phyloP scores from a whole-genome alignment of 2,888 invertebrate species.

The Dryobota labecula region DNA sequence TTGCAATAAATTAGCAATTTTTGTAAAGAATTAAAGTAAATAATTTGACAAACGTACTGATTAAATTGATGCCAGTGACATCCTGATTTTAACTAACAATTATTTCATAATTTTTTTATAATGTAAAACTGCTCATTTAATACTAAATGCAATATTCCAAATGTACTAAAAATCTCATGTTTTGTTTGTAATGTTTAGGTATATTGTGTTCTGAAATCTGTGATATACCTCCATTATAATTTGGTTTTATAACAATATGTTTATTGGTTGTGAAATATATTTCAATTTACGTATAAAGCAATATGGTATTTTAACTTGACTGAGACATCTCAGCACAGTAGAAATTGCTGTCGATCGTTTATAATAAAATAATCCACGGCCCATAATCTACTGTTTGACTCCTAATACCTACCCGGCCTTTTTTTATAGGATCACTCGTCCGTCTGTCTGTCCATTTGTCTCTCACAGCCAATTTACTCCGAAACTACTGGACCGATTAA shows the following conservation, averaged over 20 bases:
- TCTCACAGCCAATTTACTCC: too few relatives aligned
- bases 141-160: neutral
- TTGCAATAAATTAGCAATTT: neutral
- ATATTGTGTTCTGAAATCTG: conserved; percentile 48
- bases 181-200: conserved; percentile 18
- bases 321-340: neutral
- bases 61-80: neutral
- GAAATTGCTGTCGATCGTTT: neutral
- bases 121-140: neutral
- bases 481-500: too few relatives aligned
- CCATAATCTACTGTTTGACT: too few relatives aligned
- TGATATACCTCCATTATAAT: conserved; percentile 37
- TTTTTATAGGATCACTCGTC: too few relatives aligned
- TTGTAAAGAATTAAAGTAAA: neutral
- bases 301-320: conserved; percentile 9
- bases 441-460: too few relatives aligned
- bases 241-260: conserved; percentile 25
- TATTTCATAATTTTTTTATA: neutral
- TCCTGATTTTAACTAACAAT: neutral
- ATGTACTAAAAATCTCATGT: conserved; percentile 20
- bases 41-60: too few relatives aligned
- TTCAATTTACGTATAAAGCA: conserved; percentile 5
- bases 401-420: too few relatives aligned
- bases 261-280: conserved; percentile 59
- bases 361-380: neutral